Conservation (phyloP, 2,113 vertebrate genomes). For the Emydocephalus ijimae region DNA sequence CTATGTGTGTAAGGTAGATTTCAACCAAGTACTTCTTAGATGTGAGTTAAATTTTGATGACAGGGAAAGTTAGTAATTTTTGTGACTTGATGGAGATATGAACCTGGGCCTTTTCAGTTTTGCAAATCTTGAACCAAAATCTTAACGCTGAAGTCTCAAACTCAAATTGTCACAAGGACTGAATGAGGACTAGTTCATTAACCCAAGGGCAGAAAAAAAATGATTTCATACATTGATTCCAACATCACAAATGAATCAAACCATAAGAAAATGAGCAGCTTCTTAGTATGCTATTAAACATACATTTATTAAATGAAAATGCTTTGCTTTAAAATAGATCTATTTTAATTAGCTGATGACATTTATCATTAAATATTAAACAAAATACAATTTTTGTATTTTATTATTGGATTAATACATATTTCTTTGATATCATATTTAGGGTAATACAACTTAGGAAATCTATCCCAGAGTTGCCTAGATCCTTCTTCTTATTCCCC, state of each 20-base stretch:
- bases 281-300: background rate
- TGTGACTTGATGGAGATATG: background rate
- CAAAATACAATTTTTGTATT: background rate
- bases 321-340: background rate
- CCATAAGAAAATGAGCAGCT: background rate
- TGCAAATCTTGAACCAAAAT: background rate
- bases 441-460: background rate
- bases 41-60: background rate
- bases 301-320: background rate
- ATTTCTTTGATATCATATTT: background rate
- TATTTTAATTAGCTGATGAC: background rate
- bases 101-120: background rate
- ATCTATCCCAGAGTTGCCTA: background rate
- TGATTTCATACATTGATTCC: background rate
- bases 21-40: background rate
- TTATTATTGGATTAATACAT: background rate
- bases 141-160: background rate
- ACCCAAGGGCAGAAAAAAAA: background rate
- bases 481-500: background rate
- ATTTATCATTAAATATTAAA: background rate
- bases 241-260: background rate
- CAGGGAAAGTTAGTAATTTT: background rate
- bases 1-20: background rate
- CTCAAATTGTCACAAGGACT: background rate
- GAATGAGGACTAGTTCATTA: background rate